Evolutionary conservation across 2,113 vertebrate species (phyloP).

Genomic region (Rostratula benghalensis): DNA sequence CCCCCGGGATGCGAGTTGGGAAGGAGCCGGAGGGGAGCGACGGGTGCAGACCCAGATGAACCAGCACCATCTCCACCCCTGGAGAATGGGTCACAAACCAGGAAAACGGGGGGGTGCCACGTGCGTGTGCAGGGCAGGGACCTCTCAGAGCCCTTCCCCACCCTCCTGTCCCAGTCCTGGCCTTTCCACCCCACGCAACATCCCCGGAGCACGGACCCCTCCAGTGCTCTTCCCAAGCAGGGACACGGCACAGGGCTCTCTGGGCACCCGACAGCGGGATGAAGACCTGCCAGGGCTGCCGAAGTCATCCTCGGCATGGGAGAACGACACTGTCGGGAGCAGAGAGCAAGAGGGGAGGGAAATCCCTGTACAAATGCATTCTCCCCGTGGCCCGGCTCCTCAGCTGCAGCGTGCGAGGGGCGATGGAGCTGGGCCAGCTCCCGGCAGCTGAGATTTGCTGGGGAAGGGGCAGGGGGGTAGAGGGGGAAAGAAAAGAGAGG

Average conservation of each 20-base stretch:
- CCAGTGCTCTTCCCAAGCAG: background rate
- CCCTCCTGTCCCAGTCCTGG: background rate
- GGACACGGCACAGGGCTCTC: background rate
- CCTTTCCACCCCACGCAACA: background rate
- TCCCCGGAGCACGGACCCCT: background rate
- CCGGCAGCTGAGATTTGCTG: background rate
- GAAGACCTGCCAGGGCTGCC: background rate
- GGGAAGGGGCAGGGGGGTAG: too few relatives aligned
- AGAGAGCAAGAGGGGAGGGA: background rate
- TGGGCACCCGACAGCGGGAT: fast-evolving
- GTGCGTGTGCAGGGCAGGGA: background rate
- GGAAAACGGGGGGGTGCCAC: fast-evolving
- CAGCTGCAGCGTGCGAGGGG: background rate
- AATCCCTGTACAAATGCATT: background rate
- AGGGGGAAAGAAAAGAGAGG: background rate
- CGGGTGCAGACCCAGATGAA: fast-evolving
- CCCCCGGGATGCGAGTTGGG: fast-evolving
- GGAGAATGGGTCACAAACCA: background rate
- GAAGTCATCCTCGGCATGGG: fast-evolving
- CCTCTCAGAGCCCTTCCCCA: background rate
- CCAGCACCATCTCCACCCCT: fast-evolving
- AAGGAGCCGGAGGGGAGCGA: background rate
- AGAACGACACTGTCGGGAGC: background rate
- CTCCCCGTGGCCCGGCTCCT: background rate
- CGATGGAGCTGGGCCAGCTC: background rate